Evolutionary conservation across 2,797 vertebrate species (phyloP).

Genomic region (Benthosema pterotum): DNA sequence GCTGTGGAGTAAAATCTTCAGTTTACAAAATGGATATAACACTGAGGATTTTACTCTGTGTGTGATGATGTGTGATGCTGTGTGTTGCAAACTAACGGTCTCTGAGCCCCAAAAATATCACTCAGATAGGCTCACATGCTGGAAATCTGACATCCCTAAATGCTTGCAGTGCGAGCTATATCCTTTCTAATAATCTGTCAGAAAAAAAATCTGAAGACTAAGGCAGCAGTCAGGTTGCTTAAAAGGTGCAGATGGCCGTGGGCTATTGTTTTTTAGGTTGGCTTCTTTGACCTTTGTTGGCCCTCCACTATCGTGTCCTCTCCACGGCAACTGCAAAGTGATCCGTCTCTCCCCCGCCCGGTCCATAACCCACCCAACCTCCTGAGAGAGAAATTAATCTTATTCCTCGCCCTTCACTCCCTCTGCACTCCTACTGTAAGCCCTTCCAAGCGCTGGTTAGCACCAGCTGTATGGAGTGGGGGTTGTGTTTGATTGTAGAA

Average conservation of each 20-base stretch:
- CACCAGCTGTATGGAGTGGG: constrained; percentile 52
- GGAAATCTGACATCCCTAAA: constrained; percentile 5
- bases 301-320: constrained; percentile 31
- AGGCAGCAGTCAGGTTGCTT: too few relatives aligned
- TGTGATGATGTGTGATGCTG: neutral
- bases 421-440: constrained; percentile 61
- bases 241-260: neutral
- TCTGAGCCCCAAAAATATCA: neutral
- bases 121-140: constrained; percentile 9
- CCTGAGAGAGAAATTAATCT: constrained; percentile 77
- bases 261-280: neutral
- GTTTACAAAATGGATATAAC: too few relatives aligned
- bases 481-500: constrained; percentile 54
- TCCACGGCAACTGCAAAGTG: constrained; percentile 54
- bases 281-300: constrained; percentile 27
- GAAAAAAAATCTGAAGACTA: too few relatives aligned
- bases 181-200: too few relatives aligned
- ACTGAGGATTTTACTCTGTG: constrained; percentile 17
- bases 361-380: constrained; percentile 53
- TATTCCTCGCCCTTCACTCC: constrained; percentile 76
- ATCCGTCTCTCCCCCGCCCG: constrained; percentile 48
- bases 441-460: constrained; percentile 61
- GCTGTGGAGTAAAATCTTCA: constrained; percentile 24
- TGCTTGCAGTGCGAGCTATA: neutral
- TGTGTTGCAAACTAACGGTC: too few relatives aligned